Base-by-base conservation (phyloP, 2,888 invertebrate species). In the Aphidius colemani region DNA sequence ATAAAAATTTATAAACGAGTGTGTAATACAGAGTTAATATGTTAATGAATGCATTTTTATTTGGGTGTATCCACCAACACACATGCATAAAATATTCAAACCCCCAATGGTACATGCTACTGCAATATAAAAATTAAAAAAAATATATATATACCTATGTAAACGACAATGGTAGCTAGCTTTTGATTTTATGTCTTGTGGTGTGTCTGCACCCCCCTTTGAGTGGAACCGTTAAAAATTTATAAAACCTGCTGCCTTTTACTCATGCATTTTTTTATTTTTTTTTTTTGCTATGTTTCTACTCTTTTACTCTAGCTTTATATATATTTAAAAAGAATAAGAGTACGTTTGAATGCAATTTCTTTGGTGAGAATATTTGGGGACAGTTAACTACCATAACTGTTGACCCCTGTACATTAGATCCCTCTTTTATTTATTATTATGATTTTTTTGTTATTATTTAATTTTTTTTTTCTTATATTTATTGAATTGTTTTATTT, bases 41-140 rank as follows among this genome's bases (percentile, higher is more conserved):
- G 80, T 74, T 79, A 81, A 81, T 81, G 75, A 76, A 74, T 74
- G 76, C 76, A 76, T 80, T 79, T 78, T 78, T 78, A 76, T 74
- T 70, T 40, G 40, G 18, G 13, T 46, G 11, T 41, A 39, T 50
- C 50, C 66, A 44, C 46, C 46, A 44, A 43, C 58, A 72, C 70
- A 72, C 71, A 71, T 71, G 7, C 58, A 56, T 70, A 74, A 77
- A 75, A 77, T 77, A 30, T 30, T 30, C 30, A 30, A 30, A 30
- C 30, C 30, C 30, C 69, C 74, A 70, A 53, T 69, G 64, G 65
- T 48, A 58, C 40, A 41, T 48, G 58, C 48, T 58, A 30, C 7
- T 7, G 7, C 51, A 30, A 7, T 30, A 50, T 51, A 51, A 7
- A 11, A 13, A 13, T 49, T 7, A 6, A 13, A 13, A 49, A 9